phyloP scores from a whole-genome alignment of 2,113 vertebrate genomes.

The Crotalus horridus region DNA sequence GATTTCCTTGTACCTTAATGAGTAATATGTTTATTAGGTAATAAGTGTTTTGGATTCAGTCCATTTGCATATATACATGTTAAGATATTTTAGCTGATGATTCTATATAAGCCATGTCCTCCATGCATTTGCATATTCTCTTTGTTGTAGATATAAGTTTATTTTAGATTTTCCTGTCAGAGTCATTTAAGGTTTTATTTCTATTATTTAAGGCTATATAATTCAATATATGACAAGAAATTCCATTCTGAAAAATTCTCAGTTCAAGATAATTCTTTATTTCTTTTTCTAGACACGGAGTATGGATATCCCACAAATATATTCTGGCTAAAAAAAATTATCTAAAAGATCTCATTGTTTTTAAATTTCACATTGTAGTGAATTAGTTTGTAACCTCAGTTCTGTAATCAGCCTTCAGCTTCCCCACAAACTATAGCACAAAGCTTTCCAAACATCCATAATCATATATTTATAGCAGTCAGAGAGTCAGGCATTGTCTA shows the following conservation, averaged over 20 bases:
- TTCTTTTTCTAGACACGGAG: not conserved
- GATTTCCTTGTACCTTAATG: too few relatives aligned
- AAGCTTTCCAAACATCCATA: slow-evolving; percentile 18
- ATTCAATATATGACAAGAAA: not conserved
- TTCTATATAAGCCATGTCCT: not conserved
- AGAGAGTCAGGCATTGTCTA: not conserved
- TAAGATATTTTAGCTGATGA: not conserved
- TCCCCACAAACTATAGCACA: not conserved
- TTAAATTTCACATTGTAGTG: slow-evolving; percentile 13
- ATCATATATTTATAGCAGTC: slow-evolving; percentile 28
- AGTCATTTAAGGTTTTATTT: not conserved
- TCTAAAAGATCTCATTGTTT: slow-evolving; percentile 19
- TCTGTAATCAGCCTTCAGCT: not conserved
- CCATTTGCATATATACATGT: too few relatives aligned
- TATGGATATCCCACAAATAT: not conserved
- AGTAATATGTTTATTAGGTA: too few relatives aligned
- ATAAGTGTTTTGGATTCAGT: too few relatives aligned
- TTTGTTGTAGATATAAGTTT: not conserved
- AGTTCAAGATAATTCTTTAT: not conserved
- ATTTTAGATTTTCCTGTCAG: not conserved
- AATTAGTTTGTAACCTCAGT: slow-evolving; percentile 1
- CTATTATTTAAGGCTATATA: not conserved
- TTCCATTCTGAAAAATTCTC: not conserved
- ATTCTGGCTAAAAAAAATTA: not conserved
- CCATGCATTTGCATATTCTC: not conserved